A percentile compares a stretch with the other conserved stretches of the same genome.
phyloP scores from a whole-genome alignment of 2,797 vertebrate species.

The Neostethus bicornis region DNA sequence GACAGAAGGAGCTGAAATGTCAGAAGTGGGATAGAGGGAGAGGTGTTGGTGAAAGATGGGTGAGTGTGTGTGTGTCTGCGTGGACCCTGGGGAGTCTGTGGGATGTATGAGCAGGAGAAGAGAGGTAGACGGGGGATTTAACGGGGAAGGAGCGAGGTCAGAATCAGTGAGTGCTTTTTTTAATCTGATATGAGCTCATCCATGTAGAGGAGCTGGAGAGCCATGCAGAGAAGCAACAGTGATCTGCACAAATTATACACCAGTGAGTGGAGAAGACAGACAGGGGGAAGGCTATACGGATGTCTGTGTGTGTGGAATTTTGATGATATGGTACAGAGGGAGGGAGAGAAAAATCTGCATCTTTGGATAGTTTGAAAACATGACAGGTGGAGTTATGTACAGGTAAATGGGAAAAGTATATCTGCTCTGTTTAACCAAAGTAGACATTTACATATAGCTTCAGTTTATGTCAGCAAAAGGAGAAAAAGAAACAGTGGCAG shows the following conservation, averaged over 20 bases:
- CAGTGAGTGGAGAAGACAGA: constrained; percentile 56
- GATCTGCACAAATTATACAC: constrained; percentile 74
- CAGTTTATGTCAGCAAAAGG: not conserved
- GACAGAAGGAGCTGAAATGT: constrained; percentile 72
- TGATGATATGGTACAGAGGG: constrained; percentile 54
- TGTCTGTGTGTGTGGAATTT: constrained; percentile 67
- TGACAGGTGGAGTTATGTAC: constrained; percentile 39
- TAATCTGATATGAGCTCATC: constrained; percentile 81
- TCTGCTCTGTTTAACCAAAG: constrained; percentile 27
- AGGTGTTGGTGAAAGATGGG: constrained; percentile 43
- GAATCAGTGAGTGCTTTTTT: constrained; percentile 63
- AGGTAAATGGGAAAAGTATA: constrained; percentile 39
- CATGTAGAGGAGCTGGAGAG: constrained; percentile 73
- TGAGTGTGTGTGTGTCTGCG: constrained; percentile 14
- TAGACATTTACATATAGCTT: constrained; percentile 7
- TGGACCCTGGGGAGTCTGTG: constrained; percentile 49
- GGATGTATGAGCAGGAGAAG: constrained; percentile 31
- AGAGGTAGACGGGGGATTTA: no score
- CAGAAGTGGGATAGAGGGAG: constrained; percentile 66
- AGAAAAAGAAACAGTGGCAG: not conserved
- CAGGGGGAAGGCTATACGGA: constrained; percentile 42
- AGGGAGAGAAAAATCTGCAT: constrained; percentile 25
- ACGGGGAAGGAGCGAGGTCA: no score
- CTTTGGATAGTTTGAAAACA: constrained; percentile 55
- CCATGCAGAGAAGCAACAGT: constrained; percentile 70